phyloP scores from a whole-genome alignment of 2,797 vertebrate genomes.

The Lemur catta region DNA sequence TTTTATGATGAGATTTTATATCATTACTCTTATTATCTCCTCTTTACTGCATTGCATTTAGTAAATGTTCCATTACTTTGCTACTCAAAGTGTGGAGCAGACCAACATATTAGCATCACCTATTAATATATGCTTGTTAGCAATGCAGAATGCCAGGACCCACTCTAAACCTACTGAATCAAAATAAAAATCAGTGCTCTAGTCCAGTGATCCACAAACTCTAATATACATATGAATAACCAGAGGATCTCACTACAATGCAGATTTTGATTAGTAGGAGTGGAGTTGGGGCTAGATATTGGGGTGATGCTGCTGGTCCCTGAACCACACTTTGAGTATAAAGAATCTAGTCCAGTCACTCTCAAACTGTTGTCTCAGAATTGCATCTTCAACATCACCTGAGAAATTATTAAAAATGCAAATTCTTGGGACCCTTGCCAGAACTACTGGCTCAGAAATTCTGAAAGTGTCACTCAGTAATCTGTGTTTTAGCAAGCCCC shows the following conservation, averaged over 20 bases:
- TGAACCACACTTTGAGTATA: background rate
- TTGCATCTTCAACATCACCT: background rate
- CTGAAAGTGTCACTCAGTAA: background rate
- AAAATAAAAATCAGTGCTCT: background rate
- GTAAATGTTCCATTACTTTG: background rate
- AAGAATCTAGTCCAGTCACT: background rate
- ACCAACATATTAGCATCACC: background rate
- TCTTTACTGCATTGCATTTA: background rate
- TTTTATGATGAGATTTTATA: background rate
- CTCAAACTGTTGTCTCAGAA: background rate
- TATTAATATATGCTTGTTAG: background rate
- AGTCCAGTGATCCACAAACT: background rate
- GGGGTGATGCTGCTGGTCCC: background rate
- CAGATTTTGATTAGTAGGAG: background rate
- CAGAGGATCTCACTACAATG: background rate
- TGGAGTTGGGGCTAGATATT: background rate
- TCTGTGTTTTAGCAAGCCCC: background rate
- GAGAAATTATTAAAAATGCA: background rate
- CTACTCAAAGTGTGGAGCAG: background rate
- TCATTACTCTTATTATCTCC: background rate
- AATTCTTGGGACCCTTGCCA: background rate
- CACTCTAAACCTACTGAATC: background rate
- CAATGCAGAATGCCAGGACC: background rate
- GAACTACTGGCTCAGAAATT: background rate
- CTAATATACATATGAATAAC: background rate